Evolutionary conservation across 2,888 invertebrate genomes (phyloP).

Genomic region (Galeruca laticollis): DNA sequence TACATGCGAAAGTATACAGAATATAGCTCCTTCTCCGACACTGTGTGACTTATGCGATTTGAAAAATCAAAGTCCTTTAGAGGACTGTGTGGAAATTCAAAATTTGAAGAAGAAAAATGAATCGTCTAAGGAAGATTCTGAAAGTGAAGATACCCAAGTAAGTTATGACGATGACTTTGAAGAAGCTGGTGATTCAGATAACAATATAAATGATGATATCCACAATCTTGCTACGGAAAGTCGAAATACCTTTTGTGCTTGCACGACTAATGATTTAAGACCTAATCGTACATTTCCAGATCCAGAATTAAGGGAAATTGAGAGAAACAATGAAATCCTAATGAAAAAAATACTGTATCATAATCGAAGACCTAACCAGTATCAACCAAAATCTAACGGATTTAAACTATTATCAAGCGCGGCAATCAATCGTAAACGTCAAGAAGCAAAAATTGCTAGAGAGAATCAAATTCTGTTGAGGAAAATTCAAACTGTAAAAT

Average conservation of each 20-base stretch:
- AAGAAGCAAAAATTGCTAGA: slow-evolving; percentile 53
- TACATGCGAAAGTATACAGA: slow-evolving; percentile 40
- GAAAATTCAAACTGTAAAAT: slow-evolving; percentile 51
- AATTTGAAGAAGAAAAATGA: not conserved
- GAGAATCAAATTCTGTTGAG: slow-evolving; percentile 53
- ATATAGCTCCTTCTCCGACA: slow-evolving; percentile 14
- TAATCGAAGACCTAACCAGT: slow-evolving; percentile 50
- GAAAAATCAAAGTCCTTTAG: slow-evolving; percentile 16
- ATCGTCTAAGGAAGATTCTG: not conserved
- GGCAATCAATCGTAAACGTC: slow-evolving; percentile 53
- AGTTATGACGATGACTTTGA: slow-evolving; percentile 18
- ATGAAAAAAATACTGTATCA: slow-evolving; percentile 55
- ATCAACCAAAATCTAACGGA: slow-evolving; percentile 34
- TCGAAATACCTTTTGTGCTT: slow-evolving; percentile 7
- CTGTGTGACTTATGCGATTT: slow-evolving; percentile 12
- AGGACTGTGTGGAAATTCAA: slow-evolving; percentile 6
- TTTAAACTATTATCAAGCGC: slow-evolving; percentile 48
- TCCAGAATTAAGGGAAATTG: slow-evolving; percentile 48
- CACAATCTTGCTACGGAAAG: not conserved
- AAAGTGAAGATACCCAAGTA: slow-evolving; percentile 5
- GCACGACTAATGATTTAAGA: not conserved
- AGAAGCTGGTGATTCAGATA: slow-evolving; percentile 3
- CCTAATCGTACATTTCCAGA: slow-evolving; percentile 48
- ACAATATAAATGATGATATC: not conserved
- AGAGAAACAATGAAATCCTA: slow-evolving; percentile 48